Evolutionary conservation across 2,888 invertebrate species (phyloP).

Genomic region (Salpingus planirostris): DNA sequence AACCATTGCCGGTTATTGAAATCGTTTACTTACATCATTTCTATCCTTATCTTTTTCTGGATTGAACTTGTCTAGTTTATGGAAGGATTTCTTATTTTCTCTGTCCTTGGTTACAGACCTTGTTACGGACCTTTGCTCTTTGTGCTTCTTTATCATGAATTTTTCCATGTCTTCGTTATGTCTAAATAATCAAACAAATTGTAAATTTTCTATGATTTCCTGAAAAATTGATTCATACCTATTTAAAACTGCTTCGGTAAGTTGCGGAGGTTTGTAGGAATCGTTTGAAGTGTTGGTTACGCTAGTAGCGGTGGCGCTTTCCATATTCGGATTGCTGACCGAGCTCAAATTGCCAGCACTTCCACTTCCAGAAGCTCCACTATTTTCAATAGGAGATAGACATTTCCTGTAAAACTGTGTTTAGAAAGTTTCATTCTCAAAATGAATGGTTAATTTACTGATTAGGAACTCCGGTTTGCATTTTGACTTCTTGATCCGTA

Average conservation of each 20-base stretch:
- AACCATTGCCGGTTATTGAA: neutral
- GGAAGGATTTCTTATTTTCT: conserved; percentile 23
- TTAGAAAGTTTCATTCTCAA: neutral
- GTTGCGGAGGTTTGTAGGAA: conserved; percentile 44
- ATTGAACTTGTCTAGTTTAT: conserved; percentile 9
- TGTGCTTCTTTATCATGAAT: conserved; percentile 61
- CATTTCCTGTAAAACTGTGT: conserved; percentile 34
- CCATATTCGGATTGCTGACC: conserved; percentile 49
- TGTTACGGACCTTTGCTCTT: conserved; percentile 48
- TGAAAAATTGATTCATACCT: no score
- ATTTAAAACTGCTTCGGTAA: conserved; percentile 53
- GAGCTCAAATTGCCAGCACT: conserved; percentile 53
- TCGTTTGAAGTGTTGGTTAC: conserved; percentile 38
- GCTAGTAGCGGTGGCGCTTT: conserved; percentile 46
- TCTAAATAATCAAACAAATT: no score
- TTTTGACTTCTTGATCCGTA: conserved; percentile 38
- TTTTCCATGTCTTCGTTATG: conserved; percentile 81
- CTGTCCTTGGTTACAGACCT: conserved; percentile 44
- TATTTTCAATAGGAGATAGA: conserved; percentile 44
- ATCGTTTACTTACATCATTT: conserved; percentile 19
- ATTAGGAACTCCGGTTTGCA: conserved; percentile 9
- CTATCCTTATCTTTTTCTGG: conserved; percentile 17
- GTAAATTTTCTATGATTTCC: no score
- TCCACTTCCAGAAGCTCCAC: conserved; percentile 49
- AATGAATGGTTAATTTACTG: conserved; percentile 23